These are phyloP conservation scores for Calypte anna DNA, from an alignment of 2,113 vertebrate species.

Conservation along the genomic window DNA sequence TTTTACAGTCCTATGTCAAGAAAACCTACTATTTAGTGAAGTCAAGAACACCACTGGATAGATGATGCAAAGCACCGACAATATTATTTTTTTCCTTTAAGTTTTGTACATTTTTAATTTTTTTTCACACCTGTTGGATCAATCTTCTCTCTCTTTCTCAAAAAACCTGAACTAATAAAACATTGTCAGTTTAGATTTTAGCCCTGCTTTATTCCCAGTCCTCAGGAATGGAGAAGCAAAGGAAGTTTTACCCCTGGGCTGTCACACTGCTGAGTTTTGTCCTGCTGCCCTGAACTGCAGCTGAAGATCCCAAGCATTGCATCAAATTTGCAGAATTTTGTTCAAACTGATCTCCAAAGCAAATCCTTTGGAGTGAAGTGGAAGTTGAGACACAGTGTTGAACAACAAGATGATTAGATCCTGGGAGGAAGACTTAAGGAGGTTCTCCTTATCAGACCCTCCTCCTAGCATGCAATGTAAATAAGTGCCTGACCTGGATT, in stretches of 20 bases:
- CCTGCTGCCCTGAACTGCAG: background rate
- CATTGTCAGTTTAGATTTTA: background rate
- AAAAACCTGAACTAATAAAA: background rate
- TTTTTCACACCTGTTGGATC: background rate
- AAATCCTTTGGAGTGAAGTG: background rate
- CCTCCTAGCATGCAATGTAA: background rate
- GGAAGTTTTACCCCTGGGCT: background rate
- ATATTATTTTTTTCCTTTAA: background rate
- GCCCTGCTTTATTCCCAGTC: background rate
- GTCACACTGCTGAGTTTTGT: background rate
- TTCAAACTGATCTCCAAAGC: background rate
- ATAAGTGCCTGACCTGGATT: conserved; percentile 14
- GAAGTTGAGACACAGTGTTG: conserved; percentile 5
- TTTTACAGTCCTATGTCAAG: background rate
- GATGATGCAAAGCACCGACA: background rate
- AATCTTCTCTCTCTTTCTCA: background rate
- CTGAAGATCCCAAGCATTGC: background rate
- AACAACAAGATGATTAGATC: conserved; percentile 3
- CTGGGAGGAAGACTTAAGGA: background rate
- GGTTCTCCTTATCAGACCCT: conserved; percentile 41
- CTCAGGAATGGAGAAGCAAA: background rate
- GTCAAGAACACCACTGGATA: no score
- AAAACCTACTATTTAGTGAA: background rate
- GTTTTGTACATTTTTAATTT: background rate
- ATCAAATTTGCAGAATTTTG: background rate